Percentiles rank a stretch among this genome's conserved stretches.
phyloP scores from a whole-genome alignment of 2,797 vertebrate genomes.

The Kryptolebias ocellatus region DNA sequence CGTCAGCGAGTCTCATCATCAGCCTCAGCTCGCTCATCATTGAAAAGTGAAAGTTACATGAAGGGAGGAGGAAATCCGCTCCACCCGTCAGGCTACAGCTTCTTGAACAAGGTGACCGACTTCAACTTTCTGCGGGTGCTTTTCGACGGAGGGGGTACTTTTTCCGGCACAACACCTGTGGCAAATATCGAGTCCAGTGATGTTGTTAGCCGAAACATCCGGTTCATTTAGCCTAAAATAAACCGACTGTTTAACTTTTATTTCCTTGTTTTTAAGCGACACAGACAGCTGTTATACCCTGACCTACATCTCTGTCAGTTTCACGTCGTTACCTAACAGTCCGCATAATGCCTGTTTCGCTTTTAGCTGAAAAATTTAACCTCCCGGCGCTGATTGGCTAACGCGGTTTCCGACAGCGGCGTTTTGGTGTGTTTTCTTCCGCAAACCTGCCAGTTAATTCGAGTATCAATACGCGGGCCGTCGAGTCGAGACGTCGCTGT shows the following conservation, averaged over 20 bases:
- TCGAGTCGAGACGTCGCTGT: conserved; percentile 17
- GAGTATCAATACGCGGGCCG: conserved; percentile 36
- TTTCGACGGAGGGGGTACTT: background rate
- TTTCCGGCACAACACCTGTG: background rate
- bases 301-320: conserved; percentile 2
- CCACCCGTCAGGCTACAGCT: background rate
- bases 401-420: background rate
- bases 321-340: background rate
- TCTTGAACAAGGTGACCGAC: background rate
- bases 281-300: background rate
- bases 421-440: conserved; percentile 1
- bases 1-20: conserved; percentile 29
- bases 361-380: conserved; percentile 7
- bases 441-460: conserved; percentile 41
- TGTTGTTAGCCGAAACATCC: background rate
- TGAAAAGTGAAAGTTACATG: conserved; percentile 1
- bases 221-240: background rate
- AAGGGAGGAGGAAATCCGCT: background rate
- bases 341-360: background rate
- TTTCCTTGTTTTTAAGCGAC: too few species aligned
- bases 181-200: background rate
- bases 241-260: background rate
- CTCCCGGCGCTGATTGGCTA: conserved; percentile 47
- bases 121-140: background rate
- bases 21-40: conserved; percentile 42